Evolutionary conservation across 2,888 invertebrate species (phyloP), one percentile per base, ranked within the genome.

Genomic region (Orthonychiurus folsomi): DNA sequence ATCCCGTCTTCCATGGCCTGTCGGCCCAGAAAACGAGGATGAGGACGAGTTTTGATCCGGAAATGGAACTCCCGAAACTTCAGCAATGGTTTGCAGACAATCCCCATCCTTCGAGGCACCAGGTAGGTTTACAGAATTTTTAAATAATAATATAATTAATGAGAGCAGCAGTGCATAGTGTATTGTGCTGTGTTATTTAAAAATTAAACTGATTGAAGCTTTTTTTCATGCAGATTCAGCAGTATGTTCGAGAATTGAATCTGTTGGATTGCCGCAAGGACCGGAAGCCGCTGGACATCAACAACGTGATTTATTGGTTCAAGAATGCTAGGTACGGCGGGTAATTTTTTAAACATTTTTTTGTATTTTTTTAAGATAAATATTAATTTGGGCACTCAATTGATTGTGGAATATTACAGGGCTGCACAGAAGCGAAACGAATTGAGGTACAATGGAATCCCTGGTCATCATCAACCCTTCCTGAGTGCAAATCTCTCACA

Each of bases 261-360:
- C 85, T 86, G 64, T 79, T 95, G 68, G 93, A 94, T 75, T 95
- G 94, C 59, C 83, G 96, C 52, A 83, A 91, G 60, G 95, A 94
- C 1, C 82, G 95, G 56, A 93, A 95, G 75, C 94, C 94, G 0
- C 80, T 96, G 60, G 95, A 96, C 78, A 88, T 95, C 2, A 93
- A 93, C 75, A 95, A 95, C 76, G 93, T 95, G 20, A 93, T 94
- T 20, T 93, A 93, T 75, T 93, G 93, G 93, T 99, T 99, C 79
- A 95, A 96, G 77, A 96, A 96, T 76, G 95, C 96, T 0, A 83
- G n/a, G n/a, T n/a, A n/a, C n/a, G n/a, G n/a, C n/a, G n/a, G n/a
- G n/a, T n/a, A n/a, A n/a, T n/a, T n/a, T n/a, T n/a, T n/a, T n/a
- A n/a, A n/a, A n/a, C n/a, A n/a, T n/a, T n/a, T n/a, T n/a, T n/a